Evolutionary conservation across 2,113 vertebrate species (phyloP), one percentile per base, ranked within the genome.

Genomic region (Dicerorhinus sumatrensis): DNA sequence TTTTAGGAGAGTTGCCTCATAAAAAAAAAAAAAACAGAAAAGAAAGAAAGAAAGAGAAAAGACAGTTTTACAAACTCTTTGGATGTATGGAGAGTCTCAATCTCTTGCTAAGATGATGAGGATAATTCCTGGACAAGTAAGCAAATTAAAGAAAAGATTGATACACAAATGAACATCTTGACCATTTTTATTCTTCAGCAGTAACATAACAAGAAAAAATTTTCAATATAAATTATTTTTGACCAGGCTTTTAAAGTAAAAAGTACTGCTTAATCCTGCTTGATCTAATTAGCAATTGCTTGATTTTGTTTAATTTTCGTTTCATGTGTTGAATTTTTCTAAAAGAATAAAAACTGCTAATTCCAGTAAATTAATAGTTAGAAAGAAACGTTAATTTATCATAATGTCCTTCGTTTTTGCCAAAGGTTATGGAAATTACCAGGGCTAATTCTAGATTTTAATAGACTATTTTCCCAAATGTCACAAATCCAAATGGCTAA

Each of bases 61-160:
- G 42, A 56, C 42, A n/a, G 96, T 95, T 79, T n/a, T 13, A 3
- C 91, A 97, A 98, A 97, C 85, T 98, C 96, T 86, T 65, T 54
- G 92, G 1, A 0, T 93, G 48, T 95, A 93, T 96, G 96, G 96
- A 97, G 89, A 98, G 96, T 93, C 92, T 97, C 69, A 96, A 7
- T 69, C 27, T 80, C 76, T 95, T 8, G 0, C 33, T 73, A 85
- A 97, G 97, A 98, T 97, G 98, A 97, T 81, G 70, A 83, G 56
- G 90, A 72, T 54, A 97, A 54, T 4, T 91, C 39, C 82, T 73
- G 33, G 90, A 75, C 8, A 2, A 85, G 94, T 89, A 96, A 93
- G 56, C 10, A 5, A 39, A 46, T 17, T n/a, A 11, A 85, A 94
- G 83, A 65, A 90, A 91, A 95, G 12, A 81, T 0, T 65, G n/a